Base-by-base conservation (phyloP, 2,888 invertebrate species). In the Leucoptera coffeella region DNA sequence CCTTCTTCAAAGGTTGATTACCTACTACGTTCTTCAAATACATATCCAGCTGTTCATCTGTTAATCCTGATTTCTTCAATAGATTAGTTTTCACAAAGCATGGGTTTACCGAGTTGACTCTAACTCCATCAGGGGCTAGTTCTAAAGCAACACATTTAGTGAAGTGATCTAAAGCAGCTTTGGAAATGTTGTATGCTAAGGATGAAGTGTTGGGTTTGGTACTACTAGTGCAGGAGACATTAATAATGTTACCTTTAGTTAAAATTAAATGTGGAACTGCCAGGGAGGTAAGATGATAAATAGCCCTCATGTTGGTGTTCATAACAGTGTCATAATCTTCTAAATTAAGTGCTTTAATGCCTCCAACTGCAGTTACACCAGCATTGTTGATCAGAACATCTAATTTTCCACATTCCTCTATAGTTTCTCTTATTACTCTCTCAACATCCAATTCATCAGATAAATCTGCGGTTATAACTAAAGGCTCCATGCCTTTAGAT, bases 101-200 rank as follows among this genome's bases (percentile, higher is more conserved):
- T n/a, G 95, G 95, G 54, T 89, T 92, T 0, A 94, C 87, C 17
- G 85, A 77, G 52, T 95, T 95, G 0, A 90, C 90, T 30, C 94
- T 72, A 1, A 94, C 85, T 37, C 82, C 78, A 47, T 85, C 85
- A 2, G 75, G 42, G 14, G 85, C 89, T 29, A 90, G 57, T 41
- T 90, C 95, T 25, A 97, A 60, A 2, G 96, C 95, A 9, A 82
- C 73, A 48, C 93, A 93, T 47, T 83, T 78, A 0, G 96, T 97
- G 40, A 97, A 82, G 44, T 96, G 94, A 61, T 97, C 95, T 4
- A 96, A 57, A 1, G 93, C 92, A 8, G 91, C 78, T 60, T 97
- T 97, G 2, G 92, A 91, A 61, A 95, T 78, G 40, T 81, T 82
- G 54, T 97, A 97, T 0, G 91, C 82, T 28, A 94, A 52, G 2